Conservation (phyloP, 2,797 vertebrate genomes). For the Lindbergichthys nudifrons region DNA sequence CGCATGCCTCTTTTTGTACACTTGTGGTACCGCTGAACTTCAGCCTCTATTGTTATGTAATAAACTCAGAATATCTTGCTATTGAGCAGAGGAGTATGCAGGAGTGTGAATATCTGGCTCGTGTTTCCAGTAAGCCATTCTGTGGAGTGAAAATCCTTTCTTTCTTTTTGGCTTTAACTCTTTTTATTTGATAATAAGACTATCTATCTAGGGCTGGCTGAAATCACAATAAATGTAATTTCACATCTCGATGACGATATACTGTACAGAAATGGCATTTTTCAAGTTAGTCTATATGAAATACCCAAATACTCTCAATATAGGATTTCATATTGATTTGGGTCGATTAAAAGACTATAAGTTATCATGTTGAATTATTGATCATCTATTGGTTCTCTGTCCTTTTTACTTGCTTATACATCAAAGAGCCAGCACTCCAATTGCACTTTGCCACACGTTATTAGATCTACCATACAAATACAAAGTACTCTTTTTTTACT, state of each 20-base stretch:
- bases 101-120: conserved; percentile 52
- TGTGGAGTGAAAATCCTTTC: conserved; percentile 32
- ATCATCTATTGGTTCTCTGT: background rate
- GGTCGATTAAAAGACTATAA: too few species aligned
- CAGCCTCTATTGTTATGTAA: conserved; percentile 60
- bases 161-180: conserved; percentile 7
- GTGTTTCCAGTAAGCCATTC: conserved; percentile 17
- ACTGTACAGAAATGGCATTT: too few species aligned
- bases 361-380: too few species aligned
- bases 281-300: too few species aligned
- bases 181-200: conserved; percentile 27
- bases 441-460: background rate
- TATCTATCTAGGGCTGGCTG: background rate
- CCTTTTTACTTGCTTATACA: conserved; percentile 1
- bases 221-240: too few species aligned
- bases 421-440: background rate
- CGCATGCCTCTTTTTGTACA: conserved; percentile 26
- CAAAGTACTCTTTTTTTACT: background rate
- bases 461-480: background rate
- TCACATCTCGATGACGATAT: too few species aligned
- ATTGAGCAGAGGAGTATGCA: conserved; percentile 54
- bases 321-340: too few species aligned
- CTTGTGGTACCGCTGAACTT: conserved; percentile 56
- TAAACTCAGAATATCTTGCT: conserved; percentile 56
- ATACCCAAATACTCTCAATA: too few species aligned